Evolutionary conservation across 2,113 vertebrate species (phyloP), one percentile per base, ranked within the genome.

Genomic region (Phaethon lepturus): DNA sequence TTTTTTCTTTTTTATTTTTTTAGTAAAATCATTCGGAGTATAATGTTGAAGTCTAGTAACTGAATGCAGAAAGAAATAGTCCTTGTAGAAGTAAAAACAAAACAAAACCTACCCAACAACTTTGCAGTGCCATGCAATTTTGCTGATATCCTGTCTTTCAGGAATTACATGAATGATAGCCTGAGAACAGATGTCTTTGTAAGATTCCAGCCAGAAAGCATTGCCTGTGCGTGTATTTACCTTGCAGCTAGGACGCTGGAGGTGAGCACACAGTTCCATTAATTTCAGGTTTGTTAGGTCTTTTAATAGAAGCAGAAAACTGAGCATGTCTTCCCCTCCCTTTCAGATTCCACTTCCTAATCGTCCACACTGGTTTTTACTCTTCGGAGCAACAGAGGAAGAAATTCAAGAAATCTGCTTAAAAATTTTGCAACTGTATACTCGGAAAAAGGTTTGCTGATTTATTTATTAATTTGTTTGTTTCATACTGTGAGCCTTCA

Each of bases 161-260:
- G 99, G 99, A 99, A 99, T 83, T 99, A 99, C 96, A 99, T 99
- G 99, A 99, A 99, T 1, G 99, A 99, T 86, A 99, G 99, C 89
- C 97, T 99, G 53, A 98, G 99, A 72, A 99, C 99, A 6, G 99
- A 99, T 26, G 99, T 99, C 31, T 99, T 99, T 56, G 98, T 99
- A 10, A 96, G 99, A 59, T 99, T 98, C 94, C 98, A 98, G 75
- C 98, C 99, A 3, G 99, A 99, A 84, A 99, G 98, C 35, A 98
- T 99, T 17, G 99, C 99, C 69, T 99, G 99, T 59, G 99, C 99
- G 23, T 99, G 99, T 59, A 99, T 99, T 86, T 99, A 98, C 86
- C 98, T 99, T 9, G 98, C 99, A 29, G 98, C 99, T 29, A 98
- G 99, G 88, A 98, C 98, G 0, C 96, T 99, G 77, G 98, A 99